Evolutionary conservation across 2,888 invertebrate species (phyloP), one percentile per base, ranked within the genome.

Genomic region (Mactromeris polynyma): DNA sequence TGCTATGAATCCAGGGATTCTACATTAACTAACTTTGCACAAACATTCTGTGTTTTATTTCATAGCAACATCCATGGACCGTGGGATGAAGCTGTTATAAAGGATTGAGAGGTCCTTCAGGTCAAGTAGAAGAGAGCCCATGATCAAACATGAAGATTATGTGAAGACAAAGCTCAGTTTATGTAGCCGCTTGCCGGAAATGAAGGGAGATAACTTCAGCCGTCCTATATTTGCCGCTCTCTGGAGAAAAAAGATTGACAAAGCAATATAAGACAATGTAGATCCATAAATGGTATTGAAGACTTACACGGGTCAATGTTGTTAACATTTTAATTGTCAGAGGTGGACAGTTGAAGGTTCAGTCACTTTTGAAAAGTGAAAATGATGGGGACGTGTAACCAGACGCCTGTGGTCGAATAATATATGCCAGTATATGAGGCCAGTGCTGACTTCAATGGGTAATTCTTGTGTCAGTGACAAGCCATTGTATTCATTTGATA

Each of bases 21-120:
- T 46, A 40, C 46, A 1, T 46, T 46, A 46, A 17, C 4, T 11
- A 26, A 42, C 54, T 38, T 81, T 36, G 17, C 46, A 17, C 3
- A 46, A 11, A 46, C 46, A 46, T 46, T 46, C 14, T 26, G 54
- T 84, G 90, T 87, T 89, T 87, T 40, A n/a, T 90, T 85, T 94
- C 95, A 85, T 94, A 97, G 97, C 91, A 99, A 99, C 96, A 99
- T 99, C 91, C 98, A 99, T 97, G 99, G 99, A 0, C 99, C 99
- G 0, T 99, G 99, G 99, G 99, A 99, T 96, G 99, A 99, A 96
- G 99, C 99, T 31, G 92, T 92, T 14, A 93, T 94, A 46, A 86
- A 90, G 82, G 89, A 92, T 69, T 91, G 88, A 91, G n/a, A n/a
- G 17, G n/a, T 40, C 14, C 33, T 77, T 14, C 26, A n/a, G 0